Base-by-base conservation (phyloP, 2,888 invertebrate species). In the Hemistola chrysoprasaria region DNA sequence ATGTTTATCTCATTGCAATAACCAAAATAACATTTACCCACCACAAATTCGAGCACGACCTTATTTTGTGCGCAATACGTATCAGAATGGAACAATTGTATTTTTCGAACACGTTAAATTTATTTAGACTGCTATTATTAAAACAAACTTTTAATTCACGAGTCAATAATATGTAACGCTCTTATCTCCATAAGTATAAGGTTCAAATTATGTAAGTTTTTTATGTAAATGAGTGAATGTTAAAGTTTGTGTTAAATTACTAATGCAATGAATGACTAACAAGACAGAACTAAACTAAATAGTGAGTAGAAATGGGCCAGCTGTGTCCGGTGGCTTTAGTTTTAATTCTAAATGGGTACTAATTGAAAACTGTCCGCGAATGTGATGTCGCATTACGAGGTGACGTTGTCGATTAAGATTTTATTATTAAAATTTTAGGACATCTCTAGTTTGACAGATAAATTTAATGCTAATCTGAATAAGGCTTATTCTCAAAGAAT, bases 211-310 rank as follows among this genome's bases (percentile, higher is more conserved):
- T 3, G 23, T 38, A 33, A 47, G 39, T 6, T 1, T 31, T 11
- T 8, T 1, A 9, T 49, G 32, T 8, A 3, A 7, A 8, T 7
- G 34, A 33, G 6, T 7, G 47, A 28, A 30, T 36, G 8, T 37
- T 6, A 44, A 61, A 47, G 39, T 53, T 74, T 70, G 85, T 67
- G 49, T 52, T 65, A 63, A 69, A 66, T 78, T 72, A 82, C 83
- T 86, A 86, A 86, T 86, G 84, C 81, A 82, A 84, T 83, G 84
- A 85, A 83, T 81, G 82, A 84, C 84, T 84, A 86, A 86, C 85
- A 78, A 79, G 86, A 85, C 86, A 78, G 73, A 77, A 80, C 78
- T 72, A 86, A 86, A 85, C 84, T 83, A 84, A 86, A 86, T 85
- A 86, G 82, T 60, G 71, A 63, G 69, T 78, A 80, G 86, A 87